These are phyloP conservation scores for Vanessa cardui DNA, from an alignment of 2,888 invertebrate genomes.

Conservation along the genomic window DNA sequence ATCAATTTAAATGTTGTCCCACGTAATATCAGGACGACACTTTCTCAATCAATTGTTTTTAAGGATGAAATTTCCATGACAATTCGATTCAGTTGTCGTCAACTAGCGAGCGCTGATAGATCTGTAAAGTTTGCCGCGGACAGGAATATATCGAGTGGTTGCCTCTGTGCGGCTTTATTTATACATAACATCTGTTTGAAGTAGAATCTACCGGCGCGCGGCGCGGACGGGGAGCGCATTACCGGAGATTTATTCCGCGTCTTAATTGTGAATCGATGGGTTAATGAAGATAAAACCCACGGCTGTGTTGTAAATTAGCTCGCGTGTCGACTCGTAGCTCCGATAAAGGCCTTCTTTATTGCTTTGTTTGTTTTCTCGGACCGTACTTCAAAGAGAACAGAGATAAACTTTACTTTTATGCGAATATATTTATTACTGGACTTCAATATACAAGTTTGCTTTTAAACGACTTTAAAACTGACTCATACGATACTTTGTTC, in stretches of 20 bases:
- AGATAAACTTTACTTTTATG: conserved; percentile 80
- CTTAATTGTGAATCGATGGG: conserved; percentile 84
- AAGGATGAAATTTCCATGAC: conserved; percentile 62
- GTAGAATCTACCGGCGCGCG: conserved; percentile 79
- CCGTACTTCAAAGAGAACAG: conserved; percentile 79
- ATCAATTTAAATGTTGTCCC: conserved; percentile 2
- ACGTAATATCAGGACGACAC: neutral
- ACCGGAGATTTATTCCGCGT: conserved; percentile 82
- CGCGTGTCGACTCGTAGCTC: conserved; percentile 82
- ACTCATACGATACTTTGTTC: conserved; percentile 47
- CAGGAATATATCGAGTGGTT: conserved; percentile 82
- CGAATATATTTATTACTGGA: conserved; percentile 71
- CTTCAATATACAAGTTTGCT: conserved; percentile 51
- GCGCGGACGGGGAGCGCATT: conserved; percentile 80
- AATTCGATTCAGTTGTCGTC: conserved; percentile 58
- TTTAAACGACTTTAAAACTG: conserved; percentile 46
- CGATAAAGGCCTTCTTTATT: conserved; percentile 82
- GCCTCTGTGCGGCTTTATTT: conserved; percentile 83
- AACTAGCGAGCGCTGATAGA: conserved; percentile 69
- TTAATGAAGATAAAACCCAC: conserved; percentile 83
- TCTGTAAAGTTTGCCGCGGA: conserved; percentile 82
- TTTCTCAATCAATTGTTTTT: conserved; percentile 34
- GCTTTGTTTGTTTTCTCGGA: conserved; percentile 81
- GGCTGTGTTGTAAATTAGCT: conserved; percentile 83
- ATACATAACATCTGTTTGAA: conserved; percentile 83